A percentile compares a stretch with the other conserved stretches of the same genome.
These are phyloP conservation scores for Phrynosoma blainvillii DNA, from an alignment of 2,113 vertebrate species.

Conservation along the genomic window DNA sequence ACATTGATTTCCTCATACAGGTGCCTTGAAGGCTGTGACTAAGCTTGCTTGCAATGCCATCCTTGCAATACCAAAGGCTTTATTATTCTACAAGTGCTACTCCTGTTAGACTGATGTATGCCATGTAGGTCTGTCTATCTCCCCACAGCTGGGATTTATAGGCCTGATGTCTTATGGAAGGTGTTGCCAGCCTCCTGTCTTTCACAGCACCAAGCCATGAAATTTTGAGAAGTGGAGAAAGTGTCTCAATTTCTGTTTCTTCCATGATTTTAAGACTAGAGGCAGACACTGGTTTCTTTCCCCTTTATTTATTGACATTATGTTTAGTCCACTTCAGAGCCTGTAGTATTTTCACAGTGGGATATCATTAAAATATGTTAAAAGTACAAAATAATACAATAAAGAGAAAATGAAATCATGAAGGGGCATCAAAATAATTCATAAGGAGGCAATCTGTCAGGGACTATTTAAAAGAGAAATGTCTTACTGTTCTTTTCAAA, in stretches of 20 bases:
- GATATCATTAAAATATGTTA: not conserved
- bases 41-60: not conserved
- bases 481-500: not conserved
- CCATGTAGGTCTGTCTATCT: not conserved
- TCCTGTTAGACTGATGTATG: conserved; percentile 13
- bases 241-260: not conserved
- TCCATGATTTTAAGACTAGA: not conserved
- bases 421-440: not conserved
- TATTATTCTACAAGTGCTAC: conserved; percentile 13
- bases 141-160: not conserved
- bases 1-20: conserved; percentile 24
- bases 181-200: not conserved
- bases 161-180: not conserved
- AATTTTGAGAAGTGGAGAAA: not conserved
- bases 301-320: not conserved
- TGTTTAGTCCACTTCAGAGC: not conserved
- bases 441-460: not conserved
- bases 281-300: no score
- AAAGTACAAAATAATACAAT: not conserved
- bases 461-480: not conserved
- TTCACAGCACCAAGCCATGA: not conserved
- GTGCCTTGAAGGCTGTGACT: conserved; percentile 13
- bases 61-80: conserved; percentile 10
- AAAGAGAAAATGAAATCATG: not conserved
- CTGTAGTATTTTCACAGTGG: not conserved